These are phyloP conservation scores for Callitettix versicolor DNA, from an alignment of 1,140 invertebrate species.

Conservation along the genomic window DNA sequence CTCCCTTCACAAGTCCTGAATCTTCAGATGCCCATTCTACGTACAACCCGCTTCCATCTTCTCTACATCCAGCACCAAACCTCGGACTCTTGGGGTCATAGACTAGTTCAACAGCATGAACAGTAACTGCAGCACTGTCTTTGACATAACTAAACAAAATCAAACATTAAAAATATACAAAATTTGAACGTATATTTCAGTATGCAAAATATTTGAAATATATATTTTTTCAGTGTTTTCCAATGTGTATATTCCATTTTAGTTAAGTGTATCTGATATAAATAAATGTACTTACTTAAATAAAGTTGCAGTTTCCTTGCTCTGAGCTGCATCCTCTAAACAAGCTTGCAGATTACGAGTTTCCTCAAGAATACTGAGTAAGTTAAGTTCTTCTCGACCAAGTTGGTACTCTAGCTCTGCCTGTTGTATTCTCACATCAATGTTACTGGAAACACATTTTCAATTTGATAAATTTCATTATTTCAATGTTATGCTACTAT, in stretches of 20 bases:
- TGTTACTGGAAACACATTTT: conserved; percentile 56
- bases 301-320: conserved; percentile 41
- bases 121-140: conserved; percentile 25
- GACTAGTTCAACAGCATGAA: conserved; percentile 53
- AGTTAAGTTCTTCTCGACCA: conserved; percentile 74
- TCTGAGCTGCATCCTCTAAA: conserved; percentile 55
- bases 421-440: conserved; percentile 79
- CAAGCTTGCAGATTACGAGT: conserved; percentile 63
- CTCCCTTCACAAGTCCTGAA: conserved; percentile 59
- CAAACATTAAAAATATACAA: conserved; percentile 13
- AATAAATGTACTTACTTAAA: conserved; percentile 61
- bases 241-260: too few relatives aligned
- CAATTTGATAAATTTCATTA: too few relatives aligned
- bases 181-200: too few relatives aligned
- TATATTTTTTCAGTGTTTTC: too few relatives aligned
- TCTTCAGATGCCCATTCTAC: conserved; percentile 69
- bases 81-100: conserved; percentile 52
- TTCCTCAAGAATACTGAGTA: conserved; percentile 73
- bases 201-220: too few relatives aligned
- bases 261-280: too few relatives aligned
- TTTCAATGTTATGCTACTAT: too few relatives aligned
- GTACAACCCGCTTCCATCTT: conserved; percentile 47
- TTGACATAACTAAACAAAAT: conserved; percentile 38
- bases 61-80: conserved; percentile 46
- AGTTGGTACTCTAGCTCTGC: conserved; percentile 81